Conservation (phyloP, 1,140 invertebrate species). For the Pinna nobilis region DNA sequence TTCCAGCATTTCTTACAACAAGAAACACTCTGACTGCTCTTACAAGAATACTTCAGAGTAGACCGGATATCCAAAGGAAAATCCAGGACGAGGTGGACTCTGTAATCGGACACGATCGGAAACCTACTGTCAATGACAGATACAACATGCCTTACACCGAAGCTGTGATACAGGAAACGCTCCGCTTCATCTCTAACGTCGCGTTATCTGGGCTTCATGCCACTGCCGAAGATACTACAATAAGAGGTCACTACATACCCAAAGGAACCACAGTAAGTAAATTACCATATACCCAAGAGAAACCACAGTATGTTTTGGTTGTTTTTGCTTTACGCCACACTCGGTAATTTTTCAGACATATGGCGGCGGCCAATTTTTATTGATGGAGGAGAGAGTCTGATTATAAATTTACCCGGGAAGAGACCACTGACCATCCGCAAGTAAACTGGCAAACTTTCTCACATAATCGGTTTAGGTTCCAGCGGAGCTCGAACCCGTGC, state of each 20-base stretch:
- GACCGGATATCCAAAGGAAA: conserved; percentile 72
- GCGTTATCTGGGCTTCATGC: background rate
- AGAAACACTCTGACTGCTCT: background rate
- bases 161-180: conserved; percentile 13
- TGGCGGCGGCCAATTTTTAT: too few species aligned
- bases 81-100: conserved; percentile 47
- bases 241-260: background rate
- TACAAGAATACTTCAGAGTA: conserved; percentile 7
- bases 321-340: too few species aligned
- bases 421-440: too few species aligned
- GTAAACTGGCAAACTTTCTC: too few species aligned
- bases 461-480: too few species aligned
- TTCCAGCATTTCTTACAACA: background rate
- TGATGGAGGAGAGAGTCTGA: too few species aligned
- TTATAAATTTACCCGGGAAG: too few species aligned
- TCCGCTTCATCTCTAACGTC: conserved; percentile 1
- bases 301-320: too few species aligned
- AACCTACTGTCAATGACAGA: conserved; percentile 6
- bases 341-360: too few species aligned
- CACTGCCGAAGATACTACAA: background rate
- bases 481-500: too few species aligned
- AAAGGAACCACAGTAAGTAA: conserved; percentile 2
- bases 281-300: too few species aligned
- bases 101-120: conserved; percentile 22
- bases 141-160: background rate